Evolutionary conservation across 2,113 vertebrate genomes (phyloP), one percentile per base, ranked within the genome.

Genomic region (Hipposideros armiger): DNA sequence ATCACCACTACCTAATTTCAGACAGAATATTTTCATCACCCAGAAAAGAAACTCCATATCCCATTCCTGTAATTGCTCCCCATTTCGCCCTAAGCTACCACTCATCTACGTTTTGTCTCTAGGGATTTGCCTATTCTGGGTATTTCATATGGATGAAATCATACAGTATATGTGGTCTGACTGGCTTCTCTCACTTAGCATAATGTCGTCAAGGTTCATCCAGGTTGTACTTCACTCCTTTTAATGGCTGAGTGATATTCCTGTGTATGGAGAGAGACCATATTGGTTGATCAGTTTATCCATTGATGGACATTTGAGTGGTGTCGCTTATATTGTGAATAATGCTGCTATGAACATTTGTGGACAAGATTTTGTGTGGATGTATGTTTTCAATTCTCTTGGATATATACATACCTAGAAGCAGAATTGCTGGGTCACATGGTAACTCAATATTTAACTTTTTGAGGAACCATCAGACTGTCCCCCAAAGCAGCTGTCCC

Each of bases 141-240:
- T 47, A 36, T 19, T 28, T 36, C 50, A 3, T 0, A 11, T 0
- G 9, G 40, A 10, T 2, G 28, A 58, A 50, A 9, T 56, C 40
- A 3, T 7, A 11, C 30, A 14, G 15, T 50, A 11, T 2, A 10
- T 7, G 28, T 16, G 54, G 66, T 11, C 76, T 73, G 10, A 42
- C 60, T 14, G 17, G 40, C 40, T 76, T 11, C 70, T 52, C 5
- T 40, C 13, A 40, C 30, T 4, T 5, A 4, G 32, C 0, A 0
- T 26, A 3, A 24, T 19, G 7, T 10, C 30, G 30, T n/a, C 80
- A 50, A 58, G 70, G 32, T 54, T 40, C 60, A 26, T 45, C 50
- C 7, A 7, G 13, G 24, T 15, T 47, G 36, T 3, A 16, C 42
- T 74, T 56, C 6, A 3, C 19, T 36, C 50, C 42, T 84, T 80